phyloP scores from a whole-genome alignment of 2,113 vertebrate species.

The Gallinago jamesoni region DNA sequence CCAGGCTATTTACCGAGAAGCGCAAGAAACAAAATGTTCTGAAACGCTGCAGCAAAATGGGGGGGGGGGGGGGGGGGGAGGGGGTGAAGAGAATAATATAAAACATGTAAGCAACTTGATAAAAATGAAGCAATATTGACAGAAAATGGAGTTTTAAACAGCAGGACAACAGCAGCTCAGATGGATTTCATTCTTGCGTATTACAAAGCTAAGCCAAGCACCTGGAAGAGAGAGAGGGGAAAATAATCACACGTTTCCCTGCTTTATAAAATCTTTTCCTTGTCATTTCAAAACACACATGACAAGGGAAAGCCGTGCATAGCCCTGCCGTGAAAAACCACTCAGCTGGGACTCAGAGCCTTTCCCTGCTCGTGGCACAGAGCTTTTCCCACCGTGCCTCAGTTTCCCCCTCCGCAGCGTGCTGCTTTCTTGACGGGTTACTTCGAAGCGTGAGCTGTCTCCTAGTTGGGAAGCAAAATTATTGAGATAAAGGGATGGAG shows the following conservation, averaged over 20 bases:
- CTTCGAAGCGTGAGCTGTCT: not conserved
- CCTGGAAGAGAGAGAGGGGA: not conserved
- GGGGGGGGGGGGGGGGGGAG: not conserved
- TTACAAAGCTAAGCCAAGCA: conserved; percentile 1
- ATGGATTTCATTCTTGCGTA: conserved; percentile 19
- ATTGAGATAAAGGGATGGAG: not conserved
- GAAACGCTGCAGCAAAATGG: conserved; percentile 62
- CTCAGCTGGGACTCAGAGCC: not conserved
- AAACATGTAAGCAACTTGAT: conserved; percentile 69
- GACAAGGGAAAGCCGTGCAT: not conserved
- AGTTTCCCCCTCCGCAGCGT: not conserved
- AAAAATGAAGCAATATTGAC: conserved; percentile 67
- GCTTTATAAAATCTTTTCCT: conserved; percentile 21
- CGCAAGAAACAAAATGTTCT: conserved; percentile 71
- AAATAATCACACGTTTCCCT: conserved; percentile 2
- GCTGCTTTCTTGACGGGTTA: not conserved
- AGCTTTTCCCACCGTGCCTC: not conserved
- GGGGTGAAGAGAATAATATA: not conserved
- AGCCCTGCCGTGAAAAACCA: not conserved
- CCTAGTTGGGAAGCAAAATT: not conserved
- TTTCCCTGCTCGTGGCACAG: not conserved
- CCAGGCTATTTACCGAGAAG: conserved; percentile 76
- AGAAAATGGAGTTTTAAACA: conserved; percentile 70
- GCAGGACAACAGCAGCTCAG: conserved; percentile 62
- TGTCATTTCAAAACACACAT: not conserved